phyloP scores from a whole-genome alignment of 2,888 invertebrate genomes.

The Suillia variegata region DNA sequence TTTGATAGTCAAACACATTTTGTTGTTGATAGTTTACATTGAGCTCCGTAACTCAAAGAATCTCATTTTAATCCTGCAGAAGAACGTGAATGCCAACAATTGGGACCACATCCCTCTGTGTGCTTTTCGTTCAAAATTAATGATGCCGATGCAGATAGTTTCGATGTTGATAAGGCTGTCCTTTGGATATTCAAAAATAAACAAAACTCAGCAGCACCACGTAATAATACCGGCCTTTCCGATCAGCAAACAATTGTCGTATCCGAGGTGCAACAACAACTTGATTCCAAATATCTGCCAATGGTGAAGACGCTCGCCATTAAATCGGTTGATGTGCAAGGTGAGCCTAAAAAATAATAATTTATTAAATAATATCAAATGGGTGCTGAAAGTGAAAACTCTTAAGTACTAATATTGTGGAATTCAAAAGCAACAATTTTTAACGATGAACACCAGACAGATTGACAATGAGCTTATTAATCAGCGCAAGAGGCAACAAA shows the following conservation, averaged over 20 bases:
- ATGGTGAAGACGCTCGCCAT: slow-evolving; percentile 81
- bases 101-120: slow-evolving; percentile 66
- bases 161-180: slow-evolving; percentile 78
- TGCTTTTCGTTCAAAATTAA: slow-evolving; percentile 81
- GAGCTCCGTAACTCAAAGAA: no score
- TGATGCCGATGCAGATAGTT: slow-evolving; percentile 72
- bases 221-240: slow-evolving; percentile 32
- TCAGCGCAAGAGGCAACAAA: not conserved
- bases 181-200: slow-evolving; percentile 77
- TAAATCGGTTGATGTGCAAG: slow-evolving; percentile 73
- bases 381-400: not conserved
- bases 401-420: not conserved
- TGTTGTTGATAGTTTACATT: no score
- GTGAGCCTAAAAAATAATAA: slow-evolving; percentile 62
- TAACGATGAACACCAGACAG: not conserved
- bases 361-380: no score
- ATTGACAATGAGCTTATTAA: not conserved
- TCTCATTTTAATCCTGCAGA: no score
- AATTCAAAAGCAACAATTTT: no score
- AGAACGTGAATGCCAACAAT: slow-evolving; percentile 62
- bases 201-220: slow-evolving; percentile 33
- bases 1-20: not conserved
- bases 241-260: slow-evolving; percentile 73
- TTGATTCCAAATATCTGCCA: slow-evolving; percentile 69
- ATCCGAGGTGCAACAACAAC: slow-evolving; percentile 80